Evolutionary conservation across 2,888 invertebrate species (phyloP), one percentile per base, ranked within the genome.

Genomic region (Altica lythri): DNA sequence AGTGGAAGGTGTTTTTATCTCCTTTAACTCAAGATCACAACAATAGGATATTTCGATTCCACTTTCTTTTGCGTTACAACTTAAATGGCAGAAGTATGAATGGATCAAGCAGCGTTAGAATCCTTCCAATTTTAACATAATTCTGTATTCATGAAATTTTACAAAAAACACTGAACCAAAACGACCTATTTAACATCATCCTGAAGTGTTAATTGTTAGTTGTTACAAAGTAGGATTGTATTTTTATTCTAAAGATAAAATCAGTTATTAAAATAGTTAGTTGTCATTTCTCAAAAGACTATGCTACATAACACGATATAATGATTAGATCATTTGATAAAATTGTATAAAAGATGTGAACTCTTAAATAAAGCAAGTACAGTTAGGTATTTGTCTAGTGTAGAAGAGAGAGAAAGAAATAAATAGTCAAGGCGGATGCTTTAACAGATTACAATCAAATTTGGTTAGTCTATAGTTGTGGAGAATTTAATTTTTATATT

Each of bases 231-330:
- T 14, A 47, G 25, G 37, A 30, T 30, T 35, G 12, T 40, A 38
- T 38, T 48, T 48, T 48, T 48, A 48, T 48, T 48, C 29, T 17
- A 6, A 9, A 12, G 48, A 40, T 40, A 40, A 48, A 19, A 48
- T 38, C 38, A 48, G 38, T 40, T 48, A 48, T 48, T 48, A 48
- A 48, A 48, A 48, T 38, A 48, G 48, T 38, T 48, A 38, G 48
- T 48, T 48, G 48, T 48, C 48, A 48, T 48, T 48, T 48, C 48
- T 40, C 48, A 48, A 30, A 48, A 38, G 19, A 40, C 48, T 35
- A 46, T 46, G 35, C 46, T 48, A 48, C 48, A 48, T 48, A 48
- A 48, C 38, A 40, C 38, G 48, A 48, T 48, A 30, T 48, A 38
- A 48, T 38, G 38, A 40, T 48, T 48, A 48, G 48, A 48, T 48